Evolutionary conservation across 2,113 vertebrate species (phyloP), one percentile per base, ranked within the genome.

Genomic region (Campylorhamphus procurvoides): DNA sequence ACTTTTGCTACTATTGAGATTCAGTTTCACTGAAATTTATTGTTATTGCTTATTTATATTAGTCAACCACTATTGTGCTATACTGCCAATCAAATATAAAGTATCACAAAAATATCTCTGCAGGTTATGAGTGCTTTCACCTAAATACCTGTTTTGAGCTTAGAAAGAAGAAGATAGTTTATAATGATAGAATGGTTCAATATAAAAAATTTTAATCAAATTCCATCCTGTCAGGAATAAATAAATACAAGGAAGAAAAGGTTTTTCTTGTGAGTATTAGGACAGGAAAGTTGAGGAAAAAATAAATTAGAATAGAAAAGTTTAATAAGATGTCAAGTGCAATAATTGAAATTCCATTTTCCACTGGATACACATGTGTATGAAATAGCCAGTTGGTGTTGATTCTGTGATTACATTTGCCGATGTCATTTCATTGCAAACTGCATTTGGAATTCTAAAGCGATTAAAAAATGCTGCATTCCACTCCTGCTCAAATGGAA

Each of bases 331-430:
- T 77, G 29, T 29, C 72, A 89, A 79, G 27, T 0, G 0, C 58
- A 93, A 83, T 82, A 93, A 87, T 31, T 14, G 8, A 80, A 94
- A 91, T 67, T 80, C 47, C 44, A 79, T 93, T 93, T 96, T 90
- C 62, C 27, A 71, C 47, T 73, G 12, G 42, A 71, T 89, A 85
- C 63, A 77, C 27, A 66, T 5, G 10, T 42, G 42, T 69, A 77
- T 50, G 80, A 89, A 93, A 53, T 47, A 90, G 78, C 56, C 62
- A 49, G 20, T 39, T 80, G 63, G 10, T 88, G 46, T 44, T 88
- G 78, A 84, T 84, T 90, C 46, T 73, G 18, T 77, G 75, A 93
- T 53, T 94, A 62, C 35, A 67, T 83, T 92, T 96, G 28, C 25
- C 90, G 75, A 88, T 31, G 78, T 29, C 3, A 87, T 94, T 96